Percentiles rank a stretch among this genome's conserved stretches.
These are phyloP conservation scores for Azemiops feae DNA, from an alignment of 2,113 vertebrate genomes.

Conservation along the genomic window DNA sequence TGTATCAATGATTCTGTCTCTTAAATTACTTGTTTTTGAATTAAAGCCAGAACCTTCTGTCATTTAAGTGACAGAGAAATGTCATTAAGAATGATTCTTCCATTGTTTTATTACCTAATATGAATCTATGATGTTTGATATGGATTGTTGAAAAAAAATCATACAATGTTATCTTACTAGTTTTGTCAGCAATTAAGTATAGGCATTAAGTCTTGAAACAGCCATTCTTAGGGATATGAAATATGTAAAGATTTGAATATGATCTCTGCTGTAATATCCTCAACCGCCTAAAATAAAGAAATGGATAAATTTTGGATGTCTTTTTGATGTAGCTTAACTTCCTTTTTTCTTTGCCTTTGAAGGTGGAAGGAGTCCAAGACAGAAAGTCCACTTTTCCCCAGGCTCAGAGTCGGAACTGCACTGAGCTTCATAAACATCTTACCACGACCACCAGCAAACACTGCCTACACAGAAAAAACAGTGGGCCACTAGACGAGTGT, in stretches of 20 bases:
- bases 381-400: slow-evolving; percentile 72
- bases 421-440: slow-evolving; percentile 93
- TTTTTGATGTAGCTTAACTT: not conserved
- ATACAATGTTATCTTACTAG: not conserved
- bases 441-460: slow-evolving; percentile 81
- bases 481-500: slow-evolving; percentile 48
- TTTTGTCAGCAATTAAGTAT: not conserved
- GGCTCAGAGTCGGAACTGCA: slow-evolving; percentile 80
- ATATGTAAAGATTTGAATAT: not conserved
- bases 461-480: slow-evolving; percentile 64
- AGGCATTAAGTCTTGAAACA: not conserved
- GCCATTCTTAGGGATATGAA: not conserved
- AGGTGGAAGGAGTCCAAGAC: slow-evolving; percentile 78
- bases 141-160: not conserved
- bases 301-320: not conserved
- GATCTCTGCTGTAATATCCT: not conserved
- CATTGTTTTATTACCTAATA: not conserved
- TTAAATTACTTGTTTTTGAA: not conserved
- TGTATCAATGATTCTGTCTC: not conserved
- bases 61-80: not conserved
- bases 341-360: slow-evolving; percentile 30
- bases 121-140: not conserved
- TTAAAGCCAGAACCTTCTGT: not conserved
- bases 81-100: not conserved
- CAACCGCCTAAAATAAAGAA: not conserved